These are phyloP conservation scores for Piezodorus guildinii DNA, from an alignment of 1,140 invertebrate species.

Conservation along the genomic window DNA sequence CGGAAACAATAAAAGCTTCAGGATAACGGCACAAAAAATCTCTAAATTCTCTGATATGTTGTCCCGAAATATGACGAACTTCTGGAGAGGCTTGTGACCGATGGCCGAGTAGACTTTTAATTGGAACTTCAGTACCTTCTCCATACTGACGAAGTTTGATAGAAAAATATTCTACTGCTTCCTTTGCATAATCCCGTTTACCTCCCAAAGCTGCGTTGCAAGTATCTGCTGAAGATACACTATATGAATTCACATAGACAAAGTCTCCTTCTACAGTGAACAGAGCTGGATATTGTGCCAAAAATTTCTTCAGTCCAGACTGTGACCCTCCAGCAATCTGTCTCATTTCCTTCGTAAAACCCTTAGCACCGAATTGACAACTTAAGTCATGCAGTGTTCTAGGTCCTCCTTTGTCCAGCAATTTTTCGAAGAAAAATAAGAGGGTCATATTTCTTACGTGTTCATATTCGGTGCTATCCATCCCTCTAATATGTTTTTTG, in stretches of 20 bases:
- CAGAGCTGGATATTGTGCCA: conserved; percentile 80
- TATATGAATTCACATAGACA: conserved; percentile 72
- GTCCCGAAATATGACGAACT: conserved; percentile 86
- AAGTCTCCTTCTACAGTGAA: conserved; percentile 86
- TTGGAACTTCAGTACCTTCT: conserved; percentile 78
- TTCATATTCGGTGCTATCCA: conserved; percentile 90
- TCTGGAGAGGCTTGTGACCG: conserved; percentile 87
- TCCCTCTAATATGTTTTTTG: conserved; percentile 31
- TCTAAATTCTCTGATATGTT: conserved; percentile 86
- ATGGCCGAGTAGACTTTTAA: conserved; percentile 84
- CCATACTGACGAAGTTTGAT: conserved; percentile 83
- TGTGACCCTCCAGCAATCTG: conserved; percentile 91
- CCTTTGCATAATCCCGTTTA: conserved; percentile 76
- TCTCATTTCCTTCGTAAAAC: conserved; percentile 89
- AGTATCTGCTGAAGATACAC: conserved; percentile 36
- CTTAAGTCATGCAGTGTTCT: conserved; percentile 89
- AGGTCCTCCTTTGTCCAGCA: conserved; percentile 86
- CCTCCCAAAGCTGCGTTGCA: conserved; percentile 31
- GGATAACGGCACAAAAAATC: conserved; percentile 79
- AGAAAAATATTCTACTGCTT: conserved; percentile 90
- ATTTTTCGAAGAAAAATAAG: conserved; percentile 88
- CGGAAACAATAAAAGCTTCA: conserved; percentile 77
- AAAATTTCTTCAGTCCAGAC: conserved; percentile 82
- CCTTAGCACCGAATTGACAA: conserved; percentile 92
- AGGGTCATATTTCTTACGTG: conserved; percentile 85